These are phyloP conservation scores for Paralvinella palmiformis DNA, from an alignment of 1,140 invertebrate species.

Conservation along the genomic window DNA sequence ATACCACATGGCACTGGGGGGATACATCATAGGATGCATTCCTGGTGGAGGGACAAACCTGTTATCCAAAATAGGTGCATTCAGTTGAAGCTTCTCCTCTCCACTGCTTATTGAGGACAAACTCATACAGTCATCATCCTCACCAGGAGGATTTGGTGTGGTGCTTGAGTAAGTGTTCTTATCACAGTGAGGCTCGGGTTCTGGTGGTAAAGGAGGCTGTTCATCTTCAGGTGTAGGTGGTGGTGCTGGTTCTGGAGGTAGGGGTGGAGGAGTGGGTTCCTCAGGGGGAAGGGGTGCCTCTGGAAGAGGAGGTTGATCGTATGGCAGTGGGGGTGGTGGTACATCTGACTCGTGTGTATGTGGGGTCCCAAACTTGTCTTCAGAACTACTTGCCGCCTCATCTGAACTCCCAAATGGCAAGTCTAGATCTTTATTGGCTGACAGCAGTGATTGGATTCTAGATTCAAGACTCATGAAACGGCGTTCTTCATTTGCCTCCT, in stretches of 20 bases:
- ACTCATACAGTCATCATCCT: slow-evolving; percentile 73
- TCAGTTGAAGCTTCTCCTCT: slow-evolving; percentile 61
- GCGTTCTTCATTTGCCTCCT: too few species aligned
- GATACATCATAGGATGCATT: too few species aligned
- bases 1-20: too few species aligned
- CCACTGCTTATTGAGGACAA: slow-evolving; percentile 82
- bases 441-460: background rate
- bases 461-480: background rate
- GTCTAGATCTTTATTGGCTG: background rate
- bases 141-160: slow-evolving; percentile 3
- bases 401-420: background rate
- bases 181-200: background rate
- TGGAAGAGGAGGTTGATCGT: slow-evolving; percentile 19
- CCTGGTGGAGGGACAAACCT: too few species aligned
- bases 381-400: too few species aligned
- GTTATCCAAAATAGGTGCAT: too few species aligned
- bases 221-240: background rate
- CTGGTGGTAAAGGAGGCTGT: background rate
- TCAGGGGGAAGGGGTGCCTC: slow-evolving; percentile 26
- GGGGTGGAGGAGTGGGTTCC: slow-evolving; percentile 17
- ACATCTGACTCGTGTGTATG: background rate
- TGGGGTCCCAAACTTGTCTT: too few species aligned
- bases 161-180: background rate
- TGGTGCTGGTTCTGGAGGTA: slow-evolving; percentile 6
- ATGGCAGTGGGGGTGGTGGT: background rate